Base-by-base conservation (phyloP, 2,797 vertebrate species). In the Pagetopsis macropterus region DNA sequence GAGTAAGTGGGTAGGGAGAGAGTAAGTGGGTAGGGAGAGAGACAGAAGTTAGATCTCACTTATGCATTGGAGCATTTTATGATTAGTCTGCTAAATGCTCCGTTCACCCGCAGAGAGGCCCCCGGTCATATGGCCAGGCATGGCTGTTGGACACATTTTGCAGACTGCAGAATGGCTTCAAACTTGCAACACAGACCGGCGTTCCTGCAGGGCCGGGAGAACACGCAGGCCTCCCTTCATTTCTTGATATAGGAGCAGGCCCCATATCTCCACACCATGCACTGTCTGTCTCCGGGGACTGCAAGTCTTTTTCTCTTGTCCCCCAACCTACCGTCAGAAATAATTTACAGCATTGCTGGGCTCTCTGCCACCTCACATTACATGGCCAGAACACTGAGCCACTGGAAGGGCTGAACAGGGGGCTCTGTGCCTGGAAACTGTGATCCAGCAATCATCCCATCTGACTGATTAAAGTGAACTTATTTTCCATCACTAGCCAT, bases 361-460 rank as follows among this genome's bases (percentile, higher is more conserved):
- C 89, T 89, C 79, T 84, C 87, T 89, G 89, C 91, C 89, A 91
- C 91, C 90, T 90, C 86, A 88, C 89, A 90, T 92, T 90, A 88
- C 90, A 92, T 89, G 87, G 86, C 81, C 90, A 87, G 84, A 87
- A 87, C 87, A 90, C 84, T 89, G 88, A 88, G 83, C 69, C 84
- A 70, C 74, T 84, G 82, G 80, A 88, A 88, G 80, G 76, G 58
- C 61, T 81, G 89, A 81, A 83, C 76, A 51, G 71, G 83, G 74
- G 87, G 70, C 82, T 83, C 76, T 83, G 74, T 88, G 84, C 82
- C 87, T 87, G 86, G 84, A 92, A 89, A 88, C 80, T 79, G 74
- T 85, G 84, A 91, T 89, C 87, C 84, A 86, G 77, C 83, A 81
- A 88, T 86, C 83, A 88, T 85, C 86, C 79, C 88, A 87, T 90